These are phyloP conservation scores for Mythimna lalbum DNA, from an alignment of 2,888 invertebrate species.

Conservation along the genomic window DNA sequence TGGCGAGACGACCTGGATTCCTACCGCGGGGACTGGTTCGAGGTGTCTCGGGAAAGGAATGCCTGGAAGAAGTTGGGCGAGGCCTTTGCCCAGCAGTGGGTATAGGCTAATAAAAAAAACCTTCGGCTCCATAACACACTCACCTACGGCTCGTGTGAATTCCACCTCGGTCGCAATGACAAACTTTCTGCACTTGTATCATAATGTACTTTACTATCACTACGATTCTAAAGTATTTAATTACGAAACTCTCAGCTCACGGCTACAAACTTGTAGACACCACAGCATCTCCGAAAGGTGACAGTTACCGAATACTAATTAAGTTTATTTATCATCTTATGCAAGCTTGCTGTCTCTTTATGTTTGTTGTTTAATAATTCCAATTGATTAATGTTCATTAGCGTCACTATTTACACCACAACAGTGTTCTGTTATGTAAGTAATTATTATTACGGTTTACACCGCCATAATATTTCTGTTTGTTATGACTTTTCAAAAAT, in stretches of 20 bases:
- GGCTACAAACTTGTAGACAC: constrained; percentile 3
- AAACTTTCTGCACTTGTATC: no score
- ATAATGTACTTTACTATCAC: background rate
- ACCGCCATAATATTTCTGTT: background rate
- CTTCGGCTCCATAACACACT: no score
- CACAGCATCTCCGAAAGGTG: background rate
- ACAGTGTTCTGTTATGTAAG: background rate
- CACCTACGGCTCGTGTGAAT: no score
- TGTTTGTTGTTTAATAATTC: constrained; percentile 2
- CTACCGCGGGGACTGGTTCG: no score
- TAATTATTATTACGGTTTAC: background rate
- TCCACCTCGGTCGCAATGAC: no score
- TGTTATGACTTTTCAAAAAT: background rate
- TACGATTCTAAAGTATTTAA: constrained; percentile 7
- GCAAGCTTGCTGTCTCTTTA: constrained; percentile 10
- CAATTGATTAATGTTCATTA: constrained; percentile 22
- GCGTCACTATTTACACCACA: constrained; percentile 1
- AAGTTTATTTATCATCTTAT: constrained; percentile 5
- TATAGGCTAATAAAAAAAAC: no score
- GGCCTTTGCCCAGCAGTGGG: no score
- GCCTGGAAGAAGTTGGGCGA: no score
- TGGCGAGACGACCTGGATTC: no score
- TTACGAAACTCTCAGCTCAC: constrained; percentile 7
- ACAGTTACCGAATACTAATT: constrained; percentile 16
- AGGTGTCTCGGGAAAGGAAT: no score